These are phyloP conservation scores for Eulemur rubriventer DNA, from an alignment of 2,797 vertebrate species.

Conservation along the genomic window DNA sequence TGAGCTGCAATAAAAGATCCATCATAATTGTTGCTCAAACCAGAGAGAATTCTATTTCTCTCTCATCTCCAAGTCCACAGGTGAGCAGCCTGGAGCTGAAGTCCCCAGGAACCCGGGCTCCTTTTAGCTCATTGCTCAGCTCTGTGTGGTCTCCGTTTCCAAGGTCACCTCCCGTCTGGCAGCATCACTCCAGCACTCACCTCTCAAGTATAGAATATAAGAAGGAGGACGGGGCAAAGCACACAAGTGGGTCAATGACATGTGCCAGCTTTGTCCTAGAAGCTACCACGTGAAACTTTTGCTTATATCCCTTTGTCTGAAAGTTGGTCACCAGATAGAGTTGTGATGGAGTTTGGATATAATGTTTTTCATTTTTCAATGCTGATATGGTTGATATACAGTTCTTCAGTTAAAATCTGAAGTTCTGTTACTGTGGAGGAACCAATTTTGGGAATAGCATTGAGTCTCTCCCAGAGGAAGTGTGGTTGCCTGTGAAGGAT, in stretches of 20 bases:
- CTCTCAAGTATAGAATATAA: too few relatives aligned
- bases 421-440: neutral
- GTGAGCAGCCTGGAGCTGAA: neutral
- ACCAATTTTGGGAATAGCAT: too few relatives aligned
- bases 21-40: neutral
- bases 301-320: too few relatives aligned
- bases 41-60: neutral
- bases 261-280: neutral
- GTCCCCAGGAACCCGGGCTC: neutral
- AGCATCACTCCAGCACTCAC: neutral
- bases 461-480: neutral
- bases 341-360: neutral
- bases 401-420: neutral
- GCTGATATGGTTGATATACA: neutral
- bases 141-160: neutral
- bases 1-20: neutral
- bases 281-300: neutral
- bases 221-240: neutral
- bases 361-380: neutral
- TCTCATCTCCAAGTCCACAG: neutral
- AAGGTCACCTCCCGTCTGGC: neutral
- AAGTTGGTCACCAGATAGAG: neutral
- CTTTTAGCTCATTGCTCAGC: neutral
- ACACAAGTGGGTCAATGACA: neutral
- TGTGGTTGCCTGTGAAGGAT: neutral